Evolutionary conservation across 2,797 vertebrate species (phyloP), one percentile per base, ranked within the genome.

Genomic region (Mormyrus hasselquistii): DNA sequence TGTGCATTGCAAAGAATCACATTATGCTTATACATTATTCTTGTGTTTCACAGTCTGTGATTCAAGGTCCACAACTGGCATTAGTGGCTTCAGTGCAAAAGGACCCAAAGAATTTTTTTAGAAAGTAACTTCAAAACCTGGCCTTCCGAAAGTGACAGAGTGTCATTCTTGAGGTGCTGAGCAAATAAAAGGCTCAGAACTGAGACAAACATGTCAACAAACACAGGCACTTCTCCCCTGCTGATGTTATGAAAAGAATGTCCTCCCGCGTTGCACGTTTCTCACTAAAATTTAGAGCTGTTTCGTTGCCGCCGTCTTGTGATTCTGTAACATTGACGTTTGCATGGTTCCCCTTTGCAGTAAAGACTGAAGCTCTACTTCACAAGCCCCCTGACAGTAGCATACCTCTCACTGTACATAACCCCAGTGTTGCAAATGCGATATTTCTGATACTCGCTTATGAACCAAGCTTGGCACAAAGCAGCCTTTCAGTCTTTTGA

Each of bases 41-140:
- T 90, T 87, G 47, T 49, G 90, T 65, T 47, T 59, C 57, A 73
- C 4, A 79, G 59, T 44, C 53, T 50, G n/a, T 69, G 86, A 91
- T 85, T 65, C 50, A 41, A 96, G 92, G 89, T 94, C 92, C 87
- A 95, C 89, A 0, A 50, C 87, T 0, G 90, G 95, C 87, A 93
- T 96, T 0, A 76, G 52, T 1, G 95, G 96, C 90, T 97, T 97
- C 50, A 82, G 53, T 82, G 96, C 96, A 86, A 96, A 89, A 4
- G 92, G 90, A 82, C 93, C 95, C 85, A 95, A 92, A 55, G 90
- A 90, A 3, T 91, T 10, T 25, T 83, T 83, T 52, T 22, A 52
- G n/a, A 52, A 29, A 79, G 57, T 52, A 87, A 73, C 7, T 73
- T 93, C 16, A 87, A 92, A 57, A 88, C 92, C 90, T 2, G 93